These are phyloP conservation scores for Lasioglossum calceatum DNA, from an alignment of 2,888 invertebrate genomes.

Conservation along the genomic window DNA sequence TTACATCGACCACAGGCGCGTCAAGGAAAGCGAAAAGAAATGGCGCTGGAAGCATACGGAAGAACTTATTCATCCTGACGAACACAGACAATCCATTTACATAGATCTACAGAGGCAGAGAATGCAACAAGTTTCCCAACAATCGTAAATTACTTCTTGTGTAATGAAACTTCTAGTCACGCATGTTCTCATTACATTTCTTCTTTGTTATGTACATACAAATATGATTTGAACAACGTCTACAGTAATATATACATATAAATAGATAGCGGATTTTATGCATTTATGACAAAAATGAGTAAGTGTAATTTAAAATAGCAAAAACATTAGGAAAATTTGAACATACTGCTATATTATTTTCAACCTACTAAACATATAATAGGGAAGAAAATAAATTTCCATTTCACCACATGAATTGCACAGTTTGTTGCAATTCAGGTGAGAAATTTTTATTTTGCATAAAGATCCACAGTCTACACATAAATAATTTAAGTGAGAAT, in stretches of 20 bases:
- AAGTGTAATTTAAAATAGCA: no score
- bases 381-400: no score
- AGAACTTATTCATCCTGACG: constrained; percentile 90
- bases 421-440: no score
- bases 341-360: no score
- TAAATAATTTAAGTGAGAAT: constrained; percentile 17
- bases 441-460: no score
- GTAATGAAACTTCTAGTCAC: constrained; percentile 57
- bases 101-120: constrained; percentile 65
- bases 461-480: no score
- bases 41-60: constrained; percentile 90
- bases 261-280: no score
- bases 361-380: no score
- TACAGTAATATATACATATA: neutral
- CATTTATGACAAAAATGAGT: no score
- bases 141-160: constrained; percentile 48
- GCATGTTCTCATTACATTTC: constrained; percentile 20
- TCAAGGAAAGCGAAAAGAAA: constrained; percentile 89
- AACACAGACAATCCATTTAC: constrained; percentile 88
- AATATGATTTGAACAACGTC: constrained; percentile 16
- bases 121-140: constrained; percentile 62
- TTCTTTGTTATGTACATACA: constrained; percentile 14
- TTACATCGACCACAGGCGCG: constrained; percentile 92
- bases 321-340: no score
- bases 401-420: no score